Evolutionary conservation across 2,113 vertebrate species (phyloP).

Genomic region (Hoplias malabaricus): DNA sequence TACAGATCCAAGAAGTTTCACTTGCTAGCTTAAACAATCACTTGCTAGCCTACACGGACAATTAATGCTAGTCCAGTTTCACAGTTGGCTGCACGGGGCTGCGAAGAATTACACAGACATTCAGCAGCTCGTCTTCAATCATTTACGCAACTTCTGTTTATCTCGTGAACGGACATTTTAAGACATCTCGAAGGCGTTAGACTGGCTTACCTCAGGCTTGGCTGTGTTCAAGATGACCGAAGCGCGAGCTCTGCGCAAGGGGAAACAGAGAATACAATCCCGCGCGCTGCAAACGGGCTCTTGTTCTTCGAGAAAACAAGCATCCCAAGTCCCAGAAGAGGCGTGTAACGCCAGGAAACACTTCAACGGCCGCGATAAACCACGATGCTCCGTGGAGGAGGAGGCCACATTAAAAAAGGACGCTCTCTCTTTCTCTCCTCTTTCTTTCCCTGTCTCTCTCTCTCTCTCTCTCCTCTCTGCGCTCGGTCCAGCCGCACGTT

Average conservation of each 20-base stretch:
- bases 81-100: background rate
- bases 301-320: conserved; percentile 5
- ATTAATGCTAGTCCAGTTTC: background rate
- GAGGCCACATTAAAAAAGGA: conserved; percentile 20
- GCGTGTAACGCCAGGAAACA: background rate
- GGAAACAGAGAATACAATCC: conserved; percentile 28
- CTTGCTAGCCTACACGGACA: too few relatives aligned
- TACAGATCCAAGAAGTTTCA: conserved; percentile 32
- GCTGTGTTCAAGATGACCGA: conserved; percentile 12
- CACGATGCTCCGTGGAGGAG: conserved; percentile 2
- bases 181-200: background rate
- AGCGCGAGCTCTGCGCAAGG: background rate
- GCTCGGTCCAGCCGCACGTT: conserved; percentile 29
- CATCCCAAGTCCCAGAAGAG: conserved; percentile 41
- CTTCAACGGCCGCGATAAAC: conserved; percentile 17
- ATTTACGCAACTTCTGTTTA: background rate
- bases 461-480: conserved; percentile 8
- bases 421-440: background rate
- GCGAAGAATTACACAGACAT: background rate
- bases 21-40: conserved; percentile 5
- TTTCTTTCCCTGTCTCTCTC: conserved; percentile 8
- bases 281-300: background rate
- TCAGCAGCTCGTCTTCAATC: background rate
- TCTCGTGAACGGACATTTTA: background rate
- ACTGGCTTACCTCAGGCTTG: conserved; percentile 39